These are phyloP conservation scores for Drosophila truncata DNA, from an alignment of 1,140 invertebrate species.

Conservation along the genomic window DNA sequence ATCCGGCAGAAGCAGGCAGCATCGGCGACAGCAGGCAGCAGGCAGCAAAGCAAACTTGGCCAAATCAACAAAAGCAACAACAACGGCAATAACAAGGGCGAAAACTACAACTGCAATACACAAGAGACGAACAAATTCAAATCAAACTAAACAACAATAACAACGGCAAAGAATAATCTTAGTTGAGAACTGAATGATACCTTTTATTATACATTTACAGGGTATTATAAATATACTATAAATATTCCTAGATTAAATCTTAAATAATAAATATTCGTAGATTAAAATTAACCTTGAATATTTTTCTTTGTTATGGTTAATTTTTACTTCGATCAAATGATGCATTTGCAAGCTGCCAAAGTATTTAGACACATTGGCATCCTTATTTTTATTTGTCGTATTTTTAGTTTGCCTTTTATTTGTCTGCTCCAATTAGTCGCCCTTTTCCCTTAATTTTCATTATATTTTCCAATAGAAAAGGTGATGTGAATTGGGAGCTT, in stretches of 20 bases:
- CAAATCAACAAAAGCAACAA: constrained; percentile 60
- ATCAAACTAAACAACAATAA: constrained; percentile 67
- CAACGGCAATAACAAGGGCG: constrained; percentile 12
- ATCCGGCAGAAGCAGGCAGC: constrained; percentile 60
- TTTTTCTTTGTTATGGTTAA: neutral
- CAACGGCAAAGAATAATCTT: constrained; percentile 7
- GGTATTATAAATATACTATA: neutral
- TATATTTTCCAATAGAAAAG: neutral
- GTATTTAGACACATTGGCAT: neutral
- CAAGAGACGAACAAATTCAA: constrained; percentile 78
- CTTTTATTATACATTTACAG: neutral
- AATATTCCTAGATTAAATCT: too few species aligned
- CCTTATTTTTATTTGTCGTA: neutral
- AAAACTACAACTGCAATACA: constrained; percentile 56
- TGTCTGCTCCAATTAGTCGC: neutral
- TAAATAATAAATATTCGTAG: too few species aligned
- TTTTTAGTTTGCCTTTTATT: constrained; percentile 10
- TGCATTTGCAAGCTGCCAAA: neutral
- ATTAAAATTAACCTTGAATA: too few species aligned
- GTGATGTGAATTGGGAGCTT: neutral
- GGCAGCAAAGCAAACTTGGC: constrained; percentile 53
- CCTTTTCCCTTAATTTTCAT: neutral
- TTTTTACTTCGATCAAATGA: neutral
- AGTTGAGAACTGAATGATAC: constrained; percentile 10
- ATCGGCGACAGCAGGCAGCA: constrained; percentile 56